Conservation (phyloP, 1,140 invertebrate species). For the Stegodyphus dumicola region DNA sequence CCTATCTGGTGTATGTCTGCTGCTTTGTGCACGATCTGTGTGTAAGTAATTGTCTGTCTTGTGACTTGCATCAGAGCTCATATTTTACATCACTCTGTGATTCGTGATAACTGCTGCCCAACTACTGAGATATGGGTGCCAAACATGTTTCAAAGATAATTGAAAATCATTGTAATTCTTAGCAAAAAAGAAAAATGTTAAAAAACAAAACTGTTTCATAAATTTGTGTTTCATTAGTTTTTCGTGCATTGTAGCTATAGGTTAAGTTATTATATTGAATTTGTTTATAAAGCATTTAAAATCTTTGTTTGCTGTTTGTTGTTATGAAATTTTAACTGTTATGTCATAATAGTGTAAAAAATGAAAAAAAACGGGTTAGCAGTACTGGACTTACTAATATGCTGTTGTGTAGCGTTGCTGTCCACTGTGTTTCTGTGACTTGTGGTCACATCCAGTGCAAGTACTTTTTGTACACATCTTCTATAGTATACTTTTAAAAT, state of each 20-base stretch:
- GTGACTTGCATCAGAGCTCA: conserved; percentile 61
- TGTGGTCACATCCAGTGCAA: conserved; percentile 47
- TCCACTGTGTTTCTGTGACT: conserved; percentile 56
- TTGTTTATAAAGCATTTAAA: conserved; percentile 60
- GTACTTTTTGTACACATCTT: conserved; percentile 57
- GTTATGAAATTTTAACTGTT: conserved; percentile 61
- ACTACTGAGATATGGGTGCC: conserved; percentile 55
- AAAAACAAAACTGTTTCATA: conserved; percentile 25
- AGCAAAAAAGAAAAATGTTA: conserved; percentile 31
- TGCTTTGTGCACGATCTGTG: conserved; percentile 57
- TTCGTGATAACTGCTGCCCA: conserved; percentile 61
- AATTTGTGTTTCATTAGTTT: conserved; percentile 32
- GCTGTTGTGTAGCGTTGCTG: conserved; percentile 54
- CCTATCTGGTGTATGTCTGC: conserved; percentile 35
- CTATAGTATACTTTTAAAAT: conserved; percentile 50
- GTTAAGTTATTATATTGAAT: conserved; percentile 59
- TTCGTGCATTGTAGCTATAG: conserved; percentile 57
- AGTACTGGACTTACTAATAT: conserved; percentile 51
- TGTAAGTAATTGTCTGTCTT: conserved; percentile 44
- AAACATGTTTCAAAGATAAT: conserved; percentile 39
- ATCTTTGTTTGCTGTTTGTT: conserved; percentile 60
- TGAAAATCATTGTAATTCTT: conserved; percentile 49
- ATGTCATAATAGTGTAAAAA: conserved; percentile 43
- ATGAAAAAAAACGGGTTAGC: conserved; percentile 44
- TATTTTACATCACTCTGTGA: conserved; percentile 61